Evolutionary conservation across 2,113 vertebrate species (phyloP).

Genomic region (Turdus rufiventris): DNA sequence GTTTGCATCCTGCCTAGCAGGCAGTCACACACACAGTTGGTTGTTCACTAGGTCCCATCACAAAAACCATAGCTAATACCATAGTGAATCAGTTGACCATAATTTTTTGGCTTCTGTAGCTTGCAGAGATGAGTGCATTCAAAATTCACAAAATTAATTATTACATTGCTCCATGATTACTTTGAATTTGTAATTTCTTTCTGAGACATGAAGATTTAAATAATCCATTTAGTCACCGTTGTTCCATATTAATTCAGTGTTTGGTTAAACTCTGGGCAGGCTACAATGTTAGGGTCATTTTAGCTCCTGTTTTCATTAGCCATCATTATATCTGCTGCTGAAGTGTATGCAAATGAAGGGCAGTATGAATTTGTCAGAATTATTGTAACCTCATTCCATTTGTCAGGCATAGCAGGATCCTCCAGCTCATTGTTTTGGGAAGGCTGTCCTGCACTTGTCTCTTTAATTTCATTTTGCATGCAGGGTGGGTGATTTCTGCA

Average conservation of each 20-base stretch:
- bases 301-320: slow-evolving; percentile 48
- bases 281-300: slow-evolving; percentile 8
- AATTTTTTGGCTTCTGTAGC: background rate
- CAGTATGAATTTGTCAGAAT: slow-evolving; percentile 58
- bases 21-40: background rate
- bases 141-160: slow-evolving; percentile 29
- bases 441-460: background rate
- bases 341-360: slow-evolving; percentile 35
- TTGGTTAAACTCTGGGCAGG: background rate
- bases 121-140: background rate
- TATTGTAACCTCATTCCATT: slow-evolving; percentile 25
- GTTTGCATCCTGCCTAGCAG: background rate
- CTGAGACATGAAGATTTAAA: slow-evolving; percentile 45
- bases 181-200: slow-evolving; percentile 36
- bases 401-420: slow-evolving; percentile 6
- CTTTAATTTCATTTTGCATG: slow-evolving; percentile 40
- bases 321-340: background rate
- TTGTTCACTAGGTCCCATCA: background rate
- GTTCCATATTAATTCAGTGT: slow-evolving; percentile 39
- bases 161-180: background rate
- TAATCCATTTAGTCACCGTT: slow-evolving; percentile 56
- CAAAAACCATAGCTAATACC: background rate
- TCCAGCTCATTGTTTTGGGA: slow-evolving; percentile 22
- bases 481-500: background rate
- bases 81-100: background rate